Conservation (phyloP, 2,113 vertebrate genomes). For the Paradoxurus hermaphroditus region DNA sequence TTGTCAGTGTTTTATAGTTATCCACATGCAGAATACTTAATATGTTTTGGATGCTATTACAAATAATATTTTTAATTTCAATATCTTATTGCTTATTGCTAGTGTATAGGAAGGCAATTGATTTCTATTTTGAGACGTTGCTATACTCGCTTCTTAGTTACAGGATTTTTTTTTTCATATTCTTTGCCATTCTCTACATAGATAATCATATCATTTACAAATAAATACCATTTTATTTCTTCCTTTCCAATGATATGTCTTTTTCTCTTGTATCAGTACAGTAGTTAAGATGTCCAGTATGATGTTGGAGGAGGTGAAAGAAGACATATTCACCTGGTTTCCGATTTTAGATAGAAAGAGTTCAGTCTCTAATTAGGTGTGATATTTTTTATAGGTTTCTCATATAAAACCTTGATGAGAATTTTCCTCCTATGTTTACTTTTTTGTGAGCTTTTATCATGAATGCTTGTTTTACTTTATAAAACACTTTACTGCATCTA, state of each 20-base stretch:
- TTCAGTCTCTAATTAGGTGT: neutral
- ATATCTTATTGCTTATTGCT: neutral
- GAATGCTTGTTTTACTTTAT: neutral
- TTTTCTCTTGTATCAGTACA: neutral
- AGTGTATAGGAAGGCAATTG: neutral
- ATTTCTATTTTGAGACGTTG: neutral
- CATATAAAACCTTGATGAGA: neutral
- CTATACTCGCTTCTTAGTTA: neutral
- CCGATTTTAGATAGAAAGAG: neutral
- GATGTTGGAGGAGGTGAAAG: neutral
- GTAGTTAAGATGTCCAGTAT: neutral
- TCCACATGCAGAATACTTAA: neutral
- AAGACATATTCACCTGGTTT: neutral
- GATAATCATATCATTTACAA: neutral
- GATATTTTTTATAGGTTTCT: neutral
- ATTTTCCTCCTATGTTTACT: neutral
- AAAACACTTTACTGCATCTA: neutral
- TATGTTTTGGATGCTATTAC: neutral
- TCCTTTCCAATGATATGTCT: neutral
- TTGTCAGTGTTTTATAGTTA: neutral
- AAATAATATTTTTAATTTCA: neutral
- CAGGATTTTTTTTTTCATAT: neutral
- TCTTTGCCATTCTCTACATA: neutral
- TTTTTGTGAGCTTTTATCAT: neutral
- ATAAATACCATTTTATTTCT: neutral